Evolutionary conservation across 23 tunicate species (phyloP).

Genomic region (Halocynthia roretzi): DNA sequence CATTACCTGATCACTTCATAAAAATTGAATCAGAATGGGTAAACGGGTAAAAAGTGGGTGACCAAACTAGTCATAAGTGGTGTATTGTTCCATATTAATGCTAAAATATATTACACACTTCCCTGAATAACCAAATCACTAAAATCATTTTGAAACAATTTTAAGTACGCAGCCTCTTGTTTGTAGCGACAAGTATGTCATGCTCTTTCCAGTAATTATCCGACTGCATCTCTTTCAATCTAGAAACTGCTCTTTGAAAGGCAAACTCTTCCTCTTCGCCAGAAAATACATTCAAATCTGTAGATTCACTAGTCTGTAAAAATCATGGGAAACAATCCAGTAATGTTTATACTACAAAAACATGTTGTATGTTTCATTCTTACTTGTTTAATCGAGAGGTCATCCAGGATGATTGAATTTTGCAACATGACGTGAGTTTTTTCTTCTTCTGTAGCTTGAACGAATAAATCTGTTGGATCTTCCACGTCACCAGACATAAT

Average conservation of each 20-base stretch:
- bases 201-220: constrained; percentile 77
- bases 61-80: too few relatives aligned
- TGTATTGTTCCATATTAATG: too few relatives aligned
- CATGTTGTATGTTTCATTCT: not conserved
- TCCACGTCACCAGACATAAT: constrained; percentile 63
- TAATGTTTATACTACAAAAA: not conserved
- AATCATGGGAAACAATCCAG: not conserved
- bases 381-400: constrained; percentile 54
- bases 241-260: constrained; percentile 77
- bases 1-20: too few relatives aligned
- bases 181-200: constrained; percentile 3
- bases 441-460: constrained; percentile 64
- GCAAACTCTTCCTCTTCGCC: constrained; percentile 99
- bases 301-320: constrained; percentile 23
- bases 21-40: too few relatives aligned
- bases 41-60: too few relatives aligned
- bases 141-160: too few relatives aligned
- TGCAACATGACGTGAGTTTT: constrained; percentile 44
- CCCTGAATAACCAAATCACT: too few relatives aligned
- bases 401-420: constrained; percentile 80
- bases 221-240: constrained; percentile 91
- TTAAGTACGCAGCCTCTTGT: not conserved
- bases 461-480: constrained; percentile 40
- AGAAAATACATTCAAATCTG: constrained; percentile 75
- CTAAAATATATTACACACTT: too few relatives aligned